A percentile compares a stretch with the other conserved stretches of the same genome.
These are phyloP conservation scores for Philonicus albiceps DNA, from an alignment of 2,888 invertebrate genomes.

Conservation along the genomic window DNA sequence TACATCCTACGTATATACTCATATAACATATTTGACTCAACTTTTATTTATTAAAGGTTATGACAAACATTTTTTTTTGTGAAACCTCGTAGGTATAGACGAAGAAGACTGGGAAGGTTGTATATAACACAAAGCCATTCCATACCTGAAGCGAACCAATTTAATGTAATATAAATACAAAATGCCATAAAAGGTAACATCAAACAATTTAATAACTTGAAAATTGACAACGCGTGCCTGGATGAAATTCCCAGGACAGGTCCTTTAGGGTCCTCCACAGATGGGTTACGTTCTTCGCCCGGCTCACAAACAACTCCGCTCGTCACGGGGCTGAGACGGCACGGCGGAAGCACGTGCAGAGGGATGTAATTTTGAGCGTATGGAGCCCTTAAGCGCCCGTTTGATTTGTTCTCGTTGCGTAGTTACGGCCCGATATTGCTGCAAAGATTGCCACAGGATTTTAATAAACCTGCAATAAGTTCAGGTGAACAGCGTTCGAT, in stretches of 20 bases:
- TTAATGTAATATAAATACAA: slow-evolving; percentile 3
- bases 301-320: neutral
- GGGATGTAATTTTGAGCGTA: neutral
- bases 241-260: neutral
- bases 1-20: neutral
- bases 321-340: neutral
- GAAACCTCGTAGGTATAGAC: neutral
- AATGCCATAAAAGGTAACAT: neutral
- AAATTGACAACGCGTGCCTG: slow-evolving; percentile 29
- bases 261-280: neutral
- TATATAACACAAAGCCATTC: neutral
- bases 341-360: neutral
- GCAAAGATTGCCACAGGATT: neutral
- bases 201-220: slow-evolving; percentile 27
- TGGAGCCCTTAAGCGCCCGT: neutral
- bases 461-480: slow-evolving; percentile 20
- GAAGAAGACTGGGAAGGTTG: neutral
- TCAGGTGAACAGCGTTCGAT: neutral
- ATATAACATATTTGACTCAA: neutral
- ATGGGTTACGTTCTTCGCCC: neutral
- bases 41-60: neutral
- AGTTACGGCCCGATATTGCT: neutral
- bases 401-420: slow-evolving; percentile 13
- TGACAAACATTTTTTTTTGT: neutral
- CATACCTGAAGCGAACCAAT: neutral